Evolutionary conservation across 2,888 invertebrate species (phyloP), one percentile per base, ranked within the genome.

Genomic region (Lepidocyrtoides sp.): DNA sequence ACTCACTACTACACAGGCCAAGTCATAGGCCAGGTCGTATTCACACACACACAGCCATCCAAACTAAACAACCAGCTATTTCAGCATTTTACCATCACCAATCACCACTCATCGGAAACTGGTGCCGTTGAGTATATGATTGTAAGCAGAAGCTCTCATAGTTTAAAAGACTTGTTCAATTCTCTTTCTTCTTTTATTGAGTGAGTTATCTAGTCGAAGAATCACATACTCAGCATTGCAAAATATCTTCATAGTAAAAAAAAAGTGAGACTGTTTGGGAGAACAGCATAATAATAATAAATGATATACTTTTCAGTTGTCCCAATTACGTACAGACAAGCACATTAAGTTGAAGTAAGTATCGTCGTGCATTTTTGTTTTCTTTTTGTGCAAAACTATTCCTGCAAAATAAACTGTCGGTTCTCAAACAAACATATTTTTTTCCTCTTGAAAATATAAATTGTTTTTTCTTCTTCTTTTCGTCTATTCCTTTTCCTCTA

Each of bases 241-340:
- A 51, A 54, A 54, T 17, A 75, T 75, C n/a, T 54, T 79, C 4
- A n/a, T n/a, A n/a, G 20, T 60, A 0, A 26, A 23, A 60, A 60
- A n/a, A 32, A 17, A 79, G 20, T 32, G 36, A 54, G 57, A 44
- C n/a, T n/a, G n/a, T n/a, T n/a, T n/a, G n/a, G n/a, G 41, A 14
- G 23, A 60, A 10, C 60, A 60, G 0, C 2, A 51, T 44, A 44
- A 44, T 44, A 44, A 44, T 44, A 44, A 44, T 3, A 36, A 12
- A 8, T 2, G 1, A 44, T 44, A 14, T 44, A 44, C 44, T 77
- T 14, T 75, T 44, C 54, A 51, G 51, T 54, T 29, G 54, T 79
- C 44, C 79, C 79, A 79, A 79, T 79, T 79, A 79, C 79, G 29
- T 57, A 32, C 54, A 79, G 41, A 75, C 75, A 26, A 44, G 44